Evolutionary conservation across 2,113 vertebrate genomes (phyloP).

Genomic region (Prionailurus bengalensis): DNA sequence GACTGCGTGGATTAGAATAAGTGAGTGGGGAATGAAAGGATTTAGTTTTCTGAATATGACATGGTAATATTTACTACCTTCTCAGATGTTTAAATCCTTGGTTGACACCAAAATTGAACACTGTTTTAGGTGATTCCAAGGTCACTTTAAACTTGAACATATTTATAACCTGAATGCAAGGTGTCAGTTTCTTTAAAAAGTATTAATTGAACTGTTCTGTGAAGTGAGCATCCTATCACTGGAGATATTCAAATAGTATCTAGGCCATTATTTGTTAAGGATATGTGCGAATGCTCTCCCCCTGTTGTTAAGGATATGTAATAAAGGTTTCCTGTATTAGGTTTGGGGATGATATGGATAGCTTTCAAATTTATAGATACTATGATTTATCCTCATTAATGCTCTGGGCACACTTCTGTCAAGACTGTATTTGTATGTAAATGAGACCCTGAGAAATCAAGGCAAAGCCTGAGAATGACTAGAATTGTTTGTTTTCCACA

Average conservation of each 20-base stretch:
- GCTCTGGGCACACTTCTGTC: background rate
- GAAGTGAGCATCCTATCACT: background rate
- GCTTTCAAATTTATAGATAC: constrained; percentile 57
- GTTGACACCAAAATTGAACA: background rate
- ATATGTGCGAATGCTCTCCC: background rate
- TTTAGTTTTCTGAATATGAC: background rate
- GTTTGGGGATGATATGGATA: constrained; percentile 11
- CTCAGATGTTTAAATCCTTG: background rate
- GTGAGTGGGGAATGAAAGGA: background rate
- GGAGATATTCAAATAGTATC: background rate
- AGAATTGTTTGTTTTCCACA: constrained; percentile 49
- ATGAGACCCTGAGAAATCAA: constrained; percentile 43
- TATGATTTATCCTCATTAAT: constrained; percentile 21
- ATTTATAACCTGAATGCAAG: constrained; percentile 29
- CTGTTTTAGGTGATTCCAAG: constrained; percentile 22
- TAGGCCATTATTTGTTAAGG: background rate
- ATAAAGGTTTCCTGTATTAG: constrained; percentile 36
- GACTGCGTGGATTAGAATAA: background rate
- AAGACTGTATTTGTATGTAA: constrained; percentile 9
- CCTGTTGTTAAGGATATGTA: constrained; percentile 21
- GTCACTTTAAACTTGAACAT: background rate
- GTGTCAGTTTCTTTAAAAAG: constrained; percentile 28
- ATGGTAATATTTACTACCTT: background rate
- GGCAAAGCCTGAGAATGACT: constrained; percentile 44
- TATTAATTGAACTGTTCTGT: constrained; percentile 15